phyloP scores from a whole-genome alignment of 2,888 invertebrate genomes.

The Colostygia pectinataria region DNA sequence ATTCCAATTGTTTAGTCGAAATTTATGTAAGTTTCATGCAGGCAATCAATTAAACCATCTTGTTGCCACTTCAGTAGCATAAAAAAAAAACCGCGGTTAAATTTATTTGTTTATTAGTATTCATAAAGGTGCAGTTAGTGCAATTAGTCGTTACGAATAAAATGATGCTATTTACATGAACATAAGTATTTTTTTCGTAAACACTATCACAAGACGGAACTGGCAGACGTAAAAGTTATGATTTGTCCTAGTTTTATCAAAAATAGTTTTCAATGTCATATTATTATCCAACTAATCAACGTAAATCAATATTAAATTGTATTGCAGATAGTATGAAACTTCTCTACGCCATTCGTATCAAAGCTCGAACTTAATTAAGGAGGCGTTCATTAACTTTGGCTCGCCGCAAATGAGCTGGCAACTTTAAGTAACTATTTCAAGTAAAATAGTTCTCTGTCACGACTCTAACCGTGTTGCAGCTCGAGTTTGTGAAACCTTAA shows the following conservation, averaged over 20 bases:
- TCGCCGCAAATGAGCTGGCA: slow-evolving; percentile 58
- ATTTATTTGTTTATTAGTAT: slow-evolving; percentile 3
- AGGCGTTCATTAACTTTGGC: slow-evolving; percentile 54
- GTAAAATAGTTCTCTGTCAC: slow-evolving; percentile 55
- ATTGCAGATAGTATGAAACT: slow-evolving; percentile 22
- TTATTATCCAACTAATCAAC: neutral
- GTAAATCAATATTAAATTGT: slow-evolving; percentile 7
- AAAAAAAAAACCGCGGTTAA: too few relatives aligned
- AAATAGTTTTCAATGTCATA: too few relatives aligned
- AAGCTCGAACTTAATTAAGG: slow-evolving; percentile 57
- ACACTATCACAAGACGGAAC: too few relatives aligned
- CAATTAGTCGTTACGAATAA: slow-evolving; percentile 1
- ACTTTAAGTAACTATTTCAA: slow-evolving; percentile 54
- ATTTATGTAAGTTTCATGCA: too few relatives aligned
- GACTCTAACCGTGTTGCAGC: slow-evolving; percentile 29
- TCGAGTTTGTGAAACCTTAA: slow-evolving; percentile 27
- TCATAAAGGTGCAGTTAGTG: neutral
- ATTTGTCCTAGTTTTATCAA: too few relatives aligned
- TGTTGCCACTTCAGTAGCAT: too few relatives aligned
- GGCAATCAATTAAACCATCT: slow-evolving; percentile 1
- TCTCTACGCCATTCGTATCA: slow-evolving; percentile 47
- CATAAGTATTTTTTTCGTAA: too few relatives aligned
- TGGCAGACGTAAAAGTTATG: too few relatives aligned
- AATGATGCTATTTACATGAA: neutral
- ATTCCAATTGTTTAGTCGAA: too few relatives aligned